A percentile compares a stretch with the other conserved stretches of the same genome.
These are phyloP conservation scores for Cephus pulcher DNA, from an alignment of 2,888 invertebrate genomes.

Conservation along the genomic window DNA sequence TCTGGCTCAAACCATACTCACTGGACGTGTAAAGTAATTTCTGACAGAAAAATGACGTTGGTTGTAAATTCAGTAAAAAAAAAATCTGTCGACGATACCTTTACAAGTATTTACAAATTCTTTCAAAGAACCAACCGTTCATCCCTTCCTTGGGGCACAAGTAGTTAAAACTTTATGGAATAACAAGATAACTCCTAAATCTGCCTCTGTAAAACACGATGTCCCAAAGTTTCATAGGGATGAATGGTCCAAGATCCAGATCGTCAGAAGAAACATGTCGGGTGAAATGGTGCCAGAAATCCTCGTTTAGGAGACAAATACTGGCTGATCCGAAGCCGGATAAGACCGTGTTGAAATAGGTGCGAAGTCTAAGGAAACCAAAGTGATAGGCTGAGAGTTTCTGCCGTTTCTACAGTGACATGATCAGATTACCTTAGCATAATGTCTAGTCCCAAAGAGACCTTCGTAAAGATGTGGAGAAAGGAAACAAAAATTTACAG, in stretches of 20 bases:
- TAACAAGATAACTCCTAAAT: slow-evolving; percentile 9
- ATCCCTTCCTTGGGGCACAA: neutral
- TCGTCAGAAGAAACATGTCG: slow-evolving; percentile 18
- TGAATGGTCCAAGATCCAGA: slow-evolving; percentile 36
- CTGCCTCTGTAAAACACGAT: slow-evolving; percentile 19
- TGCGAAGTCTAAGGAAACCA: slow-evolving; percentile 38
- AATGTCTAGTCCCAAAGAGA: slow-evolving; percentile 14
- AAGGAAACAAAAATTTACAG: slow-evolving; percentile 39
- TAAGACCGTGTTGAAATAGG: slow-evolving; percentile 49
- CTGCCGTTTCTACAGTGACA: slow-evolving; percentile 23
- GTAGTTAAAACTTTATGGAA: slow-evolving; percentile 1
- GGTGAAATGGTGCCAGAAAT: slow-evolving; percentile 33
- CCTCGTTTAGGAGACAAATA: slow-evolving; percentile 43
- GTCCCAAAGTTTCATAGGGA: slow-evolving; percentile 22
- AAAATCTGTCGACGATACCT: neutral
- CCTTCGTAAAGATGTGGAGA: slow-evolving; percentile 16
- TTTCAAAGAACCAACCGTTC: neutral
- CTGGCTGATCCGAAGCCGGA: slow-evolving; percentile 37
- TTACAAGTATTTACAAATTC: neutral
- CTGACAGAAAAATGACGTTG: neutral
- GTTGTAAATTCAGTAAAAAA: neutral
- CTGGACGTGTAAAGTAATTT: neutral
- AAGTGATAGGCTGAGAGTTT: slow-evolving; percentile 19
- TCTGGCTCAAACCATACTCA: neutral
- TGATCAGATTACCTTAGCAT: slow-evolving; percentile 40